Evolutionary conservation across 2,113 vertebrate genomes (phyloP).

Genomic region (Toxotes chatareus): DNA sequence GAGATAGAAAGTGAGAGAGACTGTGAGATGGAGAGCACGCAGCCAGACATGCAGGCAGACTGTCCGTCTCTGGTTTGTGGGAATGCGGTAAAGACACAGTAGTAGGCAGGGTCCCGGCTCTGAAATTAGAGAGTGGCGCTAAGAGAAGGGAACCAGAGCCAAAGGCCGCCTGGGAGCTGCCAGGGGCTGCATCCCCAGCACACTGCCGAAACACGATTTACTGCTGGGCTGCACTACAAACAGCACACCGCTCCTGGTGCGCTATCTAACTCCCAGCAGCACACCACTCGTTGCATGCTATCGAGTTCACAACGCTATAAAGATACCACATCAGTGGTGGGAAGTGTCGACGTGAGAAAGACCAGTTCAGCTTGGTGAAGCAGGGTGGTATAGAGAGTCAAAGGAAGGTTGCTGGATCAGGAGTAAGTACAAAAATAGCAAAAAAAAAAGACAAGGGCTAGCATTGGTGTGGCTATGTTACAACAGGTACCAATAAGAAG

Average conservation of each 20-base stretch:
- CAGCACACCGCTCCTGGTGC: constrained; percentile 46
- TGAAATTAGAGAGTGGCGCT: constrained; percentile 83
- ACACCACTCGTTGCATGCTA: constrained; percentile 55
- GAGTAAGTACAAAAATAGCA: not conserved
- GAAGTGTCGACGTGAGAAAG: constrained; percentile 70
- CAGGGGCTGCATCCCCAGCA: constrained; percentile 77
- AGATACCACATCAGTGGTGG: constrained; percentile 67
- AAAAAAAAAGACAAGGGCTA: not conserved
- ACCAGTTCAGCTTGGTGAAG: constrained; percentile 31
- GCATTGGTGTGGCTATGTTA: not conserved
- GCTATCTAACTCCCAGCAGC: constrained; percentile 54
- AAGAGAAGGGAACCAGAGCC: constrained; percentile 77
- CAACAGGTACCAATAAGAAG: constrained; percentile 3
- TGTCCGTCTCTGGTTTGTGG: constrained; percentile 81
- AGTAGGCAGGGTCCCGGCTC: constrained; percentile 78
- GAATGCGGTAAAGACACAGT: constrained; percentile 81
- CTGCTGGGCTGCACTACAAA: constrained; percentile 67
- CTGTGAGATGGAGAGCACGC: constrained; percentile 58
- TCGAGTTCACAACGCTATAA: constrained; percentile 58
- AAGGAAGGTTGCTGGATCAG: constrained; percentile 3
- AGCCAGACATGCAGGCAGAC: constrained; percentile 80
- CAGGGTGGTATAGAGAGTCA: constrained; percentile 27
- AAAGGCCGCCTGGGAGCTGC: constrained; percentile 78
- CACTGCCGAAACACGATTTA: constrained; percentile 76
- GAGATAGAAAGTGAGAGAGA: constrained; percentile 46